A percentile compares a stretch with the other conserved stretches of the same genome.
Evolutionary conservation across 2,797 vertebrate species (phyloP).

Genomic region (Squalus acanthias): DNA sequence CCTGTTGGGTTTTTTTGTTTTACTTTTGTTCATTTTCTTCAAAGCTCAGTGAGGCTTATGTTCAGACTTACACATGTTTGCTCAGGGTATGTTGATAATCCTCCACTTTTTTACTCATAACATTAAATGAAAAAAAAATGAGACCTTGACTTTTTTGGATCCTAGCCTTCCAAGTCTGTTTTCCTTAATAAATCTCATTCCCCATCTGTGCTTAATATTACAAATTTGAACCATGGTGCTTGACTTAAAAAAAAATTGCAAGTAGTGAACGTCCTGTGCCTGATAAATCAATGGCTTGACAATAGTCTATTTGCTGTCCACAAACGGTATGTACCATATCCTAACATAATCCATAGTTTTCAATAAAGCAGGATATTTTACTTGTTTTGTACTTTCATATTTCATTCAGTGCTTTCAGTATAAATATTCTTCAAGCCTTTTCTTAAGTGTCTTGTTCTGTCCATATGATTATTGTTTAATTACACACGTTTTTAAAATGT

Average conservation of each 20-base stretch:
- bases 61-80: not conserved
- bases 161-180: not conserved
- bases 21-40: slow-evolving; percentile 8
- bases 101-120: not conserved
- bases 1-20: not conserved
- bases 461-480: not conserved
- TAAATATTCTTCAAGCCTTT: not conserved
- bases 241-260: slow-evolving; percentile 21
- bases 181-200: slow-evolving; percentile 23
- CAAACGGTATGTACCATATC: not conserved
- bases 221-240: slow-evolving; percentile 13
- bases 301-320: not conserved
- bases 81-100: slow-evolving; percentile 7
- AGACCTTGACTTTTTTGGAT: slow-evolving; percentile 6
- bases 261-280: not conserved
- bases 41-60: not conserved
- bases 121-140: not conserved
- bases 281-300: slow-evolving; percentile 16
- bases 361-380: not conserved
- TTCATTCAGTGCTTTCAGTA: not conserved
- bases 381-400: not conserved
- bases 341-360: not conserved
- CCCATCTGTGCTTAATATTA: slow-evolving; percentile 32
- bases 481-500: not conserved
- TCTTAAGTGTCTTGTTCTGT: not conserved